A percentile compares a stretch with the other conserved stretches of the same genome.
phyloP scores from a whole-genome alignment of 2,888 invertebrate genomes.

The Adineta ricciae region DNA sequence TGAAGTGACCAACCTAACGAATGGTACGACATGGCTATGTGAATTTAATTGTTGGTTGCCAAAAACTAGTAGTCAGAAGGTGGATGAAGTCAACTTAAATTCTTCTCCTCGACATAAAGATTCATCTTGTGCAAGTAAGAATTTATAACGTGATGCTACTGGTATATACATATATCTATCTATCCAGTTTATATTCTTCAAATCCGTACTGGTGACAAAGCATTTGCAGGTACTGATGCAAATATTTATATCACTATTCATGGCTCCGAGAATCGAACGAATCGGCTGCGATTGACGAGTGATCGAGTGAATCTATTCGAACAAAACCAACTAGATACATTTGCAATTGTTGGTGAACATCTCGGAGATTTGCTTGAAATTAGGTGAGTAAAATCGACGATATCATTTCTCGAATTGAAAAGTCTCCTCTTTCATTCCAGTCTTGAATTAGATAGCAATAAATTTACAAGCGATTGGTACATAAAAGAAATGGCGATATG shows the following conservation, averaged over 20 bases:
- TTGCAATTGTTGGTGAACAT: background rate
- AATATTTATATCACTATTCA: background rate
- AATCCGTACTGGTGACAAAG: constrained; percentile 4
- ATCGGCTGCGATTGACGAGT: background rate
- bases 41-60: constrained; percentile 19
- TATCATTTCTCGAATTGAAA: background rate
- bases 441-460: background rate
- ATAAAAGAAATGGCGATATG: background rate
- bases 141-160: background rate
- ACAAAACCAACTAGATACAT: constrained; percentile 17
- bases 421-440: background rate
- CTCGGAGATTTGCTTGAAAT: background rate
- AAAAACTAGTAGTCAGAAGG: background rate
- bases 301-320: background rate
- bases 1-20: background rate
- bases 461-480: background rate
- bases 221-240: background rate
- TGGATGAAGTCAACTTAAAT: background rate
- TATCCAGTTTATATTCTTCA: background rate
- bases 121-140: background rate
- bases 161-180: background rate
- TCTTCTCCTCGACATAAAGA: background rate
- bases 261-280: background rate
- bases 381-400: background rate
- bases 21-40: background rate